phyloP scores from a whole-genome alignment of 2,888 invertebrate species.

The Colostygia pectinataria region DNA sequence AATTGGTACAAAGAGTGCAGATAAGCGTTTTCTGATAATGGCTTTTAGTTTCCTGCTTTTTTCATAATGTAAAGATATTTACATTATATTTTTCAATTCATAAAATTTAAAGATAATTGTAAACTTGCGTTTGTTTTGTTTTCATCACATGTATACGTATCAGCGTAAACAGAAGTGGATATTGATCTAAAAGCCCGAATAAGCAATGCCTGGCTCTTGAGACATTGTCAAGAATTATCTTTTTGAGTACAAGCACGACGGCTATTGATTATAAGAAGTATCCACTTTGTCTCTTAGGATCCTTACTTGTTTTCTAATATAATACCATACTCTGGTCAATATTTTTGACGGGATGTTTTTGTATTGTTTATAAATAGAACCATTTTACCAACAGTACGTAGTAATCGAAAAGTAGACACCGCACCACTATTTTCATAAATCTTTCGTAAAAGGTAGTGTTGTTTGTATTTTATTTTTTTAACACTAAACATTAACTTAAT shows the following conservation, averaged over 20 bases:
- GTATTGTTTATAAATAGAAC: not conserved
- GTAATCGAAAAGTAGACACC: too few relatives aligned
- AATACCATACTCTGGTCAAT: slow-evolving; percentile 2
- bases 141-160: not conserved
- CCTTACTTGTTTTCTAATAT: slow-evolving; percentile 16
- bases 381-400: too few relatives aligned
- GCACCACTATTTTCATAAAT: too few relatives aligned
- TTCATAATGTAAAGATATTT: too few relatives aligned
- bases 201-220: not conserved
- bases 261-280: slow-evolving; percentile 18
- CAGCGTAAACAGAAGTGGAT: not conserved
- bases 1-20: not conserved
- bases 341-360: not conserved
- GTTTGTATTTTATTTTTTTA: too few relatives aligned
- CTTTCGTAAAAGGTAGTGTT: too few relatives aligned
- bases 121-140: not conserved
- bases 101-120: too few relatives aligned
- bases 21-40: too few relatives aligned
- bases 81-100: too few relatives aligned
- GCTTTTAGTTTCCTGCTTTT: too few relatives aligned
- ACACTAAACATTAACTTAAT: too few relatives aligned
- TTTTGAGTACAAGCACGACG: slow-evolving; percentile 7
- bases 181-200: slow-evolving; percentile 8
- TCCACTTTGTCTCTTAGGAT: slow-evolving; percentile 16
- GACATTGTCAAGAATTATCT: slow-evolving; percentile 9